Evolutionary conservation across 2,797 vertebrate species (phyloP), one percentile per base, ranked within the genome.

Genomic region (Semaprochilodus insignis): DNA sequence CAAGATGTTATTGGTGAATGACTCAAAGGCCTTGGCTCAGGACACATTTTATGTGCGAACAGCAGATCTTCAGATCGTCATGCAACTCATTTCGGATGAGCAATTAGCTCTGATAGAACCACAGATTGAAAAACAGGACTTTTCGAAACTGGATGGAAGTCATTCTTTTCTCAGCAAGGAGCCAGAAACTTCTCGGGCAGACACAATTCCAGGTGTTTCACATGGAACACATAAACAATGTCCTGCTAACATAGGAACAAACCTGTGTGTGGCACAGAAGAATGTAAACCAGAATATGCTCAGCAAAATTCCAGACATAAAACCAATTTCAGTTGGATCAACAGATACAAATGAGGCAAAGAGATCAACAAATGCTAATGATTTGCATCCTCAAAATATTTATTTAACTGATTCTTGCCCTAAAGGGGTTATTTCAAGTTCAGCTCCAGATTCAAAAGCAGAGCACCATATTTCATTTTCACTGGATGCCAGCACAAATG

Each of bases 51-150:
- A 94, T 25, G 90, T 95, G 36, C 92, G 92, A 60, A 95, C 94
- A 14, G 91, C 92, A 73, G 94, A 94, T 76, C 93, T 96, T 51
- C 94, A 96, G 86, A 95, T 96, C 74, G 93, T 94, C 80, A 89
- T 95, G 74, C 93, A 96, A 85, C 91, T 96, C 54, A 94, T 96
- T 88, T 95, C 95, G 31, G 94, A 95, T 0, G 94, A 95, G 86
- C 94, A 95, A 89, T 81, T 96, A 66, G 94, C 94, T 21, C 90
- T 94, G 40, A 94, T 94, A 31, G 93, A 94, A 80, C 92, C 92
- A 0, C 93, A 94, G 84, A 94, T 95, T 51, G 93, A 94, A 83
- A 87, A 86, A 84, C 62, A 81, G 52, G 62, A 84, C 60, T 80
- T 66, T 59, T 14, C 6, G 7, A 83, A 77, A 51, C 11, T 52